A percentile compares a stretch with the other conserved stretches of the same genome.
Evolutionary conservation across 2,888 invertebrate genomes (phyloP).

Genomic region (Electrophaes corylata): DNA sequence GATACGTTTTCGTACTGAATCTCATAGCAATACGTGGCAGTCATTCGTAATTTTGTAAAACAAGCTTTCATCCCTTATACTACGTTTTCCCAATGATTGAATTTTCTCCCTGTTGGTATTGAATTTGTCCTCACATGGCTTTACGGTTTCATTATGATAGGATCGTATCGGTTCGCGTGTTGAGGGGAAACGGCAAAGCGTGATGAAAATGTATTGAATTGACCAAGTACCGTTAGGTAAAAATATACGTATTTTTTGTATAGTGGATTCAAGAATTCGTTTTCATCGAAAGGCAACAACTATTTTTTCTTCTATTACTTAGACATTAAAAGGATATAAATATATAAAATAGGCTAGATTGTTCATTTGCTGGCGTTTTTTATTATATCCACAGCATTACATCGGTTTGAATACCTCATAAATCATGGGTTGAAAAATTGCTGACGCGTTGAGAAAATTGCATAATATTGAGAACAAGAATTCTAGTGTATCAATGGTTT

Average conservation of each 20-base stretch:
- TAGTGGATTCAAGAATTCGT: neutral
- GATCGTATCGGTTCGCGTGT: conserved; percentile 20
- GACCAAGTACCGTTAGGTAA: conserved; percentile 2
- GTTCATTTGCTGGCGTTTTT: too few species aligned
- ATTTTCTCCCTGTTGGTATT: conserved; percentile 37
- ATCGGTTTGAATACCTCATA: too few species aligned
- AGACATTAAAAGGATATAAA: too few species aligned
- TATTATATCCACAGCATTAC: too few species aligned
- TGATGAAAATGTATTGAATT: conserved; percentile 2
- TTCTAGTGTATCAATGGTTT: neutral
- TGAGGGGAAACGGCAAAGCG: conserved; percentile 16
- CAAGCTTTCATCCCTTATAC: conserved; percentile 27
- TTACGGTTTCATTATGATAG: conserved; percentile 34
- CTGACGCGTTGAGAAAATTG: neutral
- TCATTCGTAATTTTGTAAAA: conserved; percentile 33
- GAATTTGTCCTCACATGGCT: conserved; percentile 33
- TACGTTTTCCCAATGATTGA: conserved; percentile 43
- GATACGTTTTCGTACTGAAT: conserved; percentile 7
- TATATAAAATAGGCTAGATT: too few species aligned
- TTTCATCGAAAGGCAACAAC: too few species aligned
- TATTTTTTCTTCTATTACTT: too few species aligned
- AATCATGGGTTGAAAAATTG: neutral
- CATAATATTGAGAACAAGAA: neutral
- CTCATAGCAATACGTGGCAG: conserved; percentile 22
- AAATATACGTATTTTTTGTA: neutral